Evolutionary conservation across 2,888 invertebrate species (phyloP).

Genomic region (Tetramorium bicarinatum): DNA sequence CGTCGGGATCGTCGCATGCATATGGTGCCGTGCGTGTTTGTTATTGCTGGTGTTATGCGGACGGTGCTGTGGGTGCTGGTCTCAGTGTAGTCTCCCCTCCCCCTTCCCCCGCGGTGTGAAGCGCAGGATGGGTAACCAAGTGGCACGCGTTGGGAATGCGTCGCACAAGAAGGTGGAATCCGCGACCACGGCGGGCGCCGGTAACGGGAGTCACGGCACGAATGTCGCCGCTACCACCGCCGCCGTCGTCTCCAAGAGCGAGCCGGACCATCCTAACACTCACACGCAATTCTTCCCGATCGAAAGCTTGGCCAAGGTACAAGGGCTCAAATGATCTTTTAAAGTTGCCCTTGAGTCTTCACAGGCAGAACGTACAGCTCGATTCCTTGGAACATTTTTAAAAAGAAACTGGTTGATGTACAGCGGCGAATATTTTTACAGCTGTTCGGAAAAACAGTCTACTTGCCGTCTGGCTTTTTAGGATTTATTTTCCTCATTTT

Average conservation of each 20-base stretch:
- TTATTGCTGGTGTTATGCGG: constrained; percentile 53
- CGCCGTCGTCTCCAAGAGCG: constrained; percentile 89
- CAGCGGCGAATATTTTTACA: neutral
- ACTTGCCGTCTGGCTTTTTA: neutral
- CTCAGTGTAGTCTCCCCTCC: neutral
- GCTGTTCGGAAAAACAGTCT: neutral
- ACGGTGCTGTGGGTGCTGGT: constrained; percentile 15
- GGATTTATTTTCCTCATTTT: neutral
- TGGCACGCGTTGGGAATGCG: constrained; percentile 75
- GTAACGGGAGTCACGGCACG: constrained; percentile 59
- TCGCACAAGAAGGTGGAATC: constrained; percentile 74
- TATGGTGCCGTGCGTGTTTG: constrained; percentile 67
- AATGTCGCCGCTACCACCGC: constrained; percentile 76
- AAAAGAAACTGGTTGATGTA: neutral
- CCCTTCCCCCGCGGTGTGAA: neutral
- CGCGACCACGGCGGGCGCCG: constrained; percentile 26
- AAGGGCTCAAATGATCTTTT: too few species aligned
- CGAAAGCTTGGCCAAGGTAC: constrained; percentile 92
- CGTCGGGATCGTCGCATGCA: constrained; percentile 36
- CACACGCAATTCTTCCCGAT: constrained; percentile 90
- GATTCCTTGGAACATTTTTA: neutral
- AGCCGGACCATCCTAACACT: constrained; percentile 89
- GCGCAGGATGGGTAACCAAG: constrained; percentile 80
- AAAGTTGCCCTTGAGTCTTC: too few species aligned
- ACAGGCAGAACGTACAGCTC: neutral